These are phyloP conservation scores for Spodoptera frugiperda DNA, from an alignment of 1,140 invertebrate species.

Conservation along the genomic window DNA sequence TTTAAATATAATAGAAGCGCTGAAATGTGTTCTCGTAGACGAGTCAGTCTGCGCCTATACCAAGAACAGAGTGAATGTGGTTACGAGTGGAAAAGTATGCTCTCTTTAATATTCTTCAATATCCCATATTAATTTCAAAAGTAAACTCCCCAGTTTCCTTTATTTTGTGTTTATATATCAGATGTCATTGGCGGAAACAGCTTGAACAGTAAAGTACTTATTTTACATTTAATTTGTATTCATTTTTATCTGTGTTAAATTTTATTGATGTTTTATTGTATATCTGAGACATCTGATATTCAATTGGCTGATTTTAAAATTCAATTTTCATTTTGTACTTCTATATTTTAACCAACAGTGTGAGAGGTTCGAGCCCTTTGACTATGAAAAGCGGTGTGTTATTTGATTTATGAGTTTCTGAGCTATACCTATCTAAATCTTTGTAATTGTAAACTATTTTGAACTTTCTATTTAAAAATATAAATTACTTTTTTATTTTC, in stretches of 20 bases:
- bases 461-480: background rate
- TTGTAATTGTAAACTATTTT: conserved; percentile 1
- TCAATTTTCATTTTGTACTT: background rate
- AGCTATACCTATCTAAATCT: background rate
- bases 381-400: background rate
- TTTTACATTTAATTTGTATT: background rate
- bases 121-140: conserved; percentile 40
- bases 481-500: conserved; percentile 2
- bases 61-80: conserved; percentile 33
- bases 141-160: conserved; percentile 33
- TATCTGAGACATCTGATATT: conserved; percentile 54
- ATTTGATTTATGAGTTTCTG: background rate
- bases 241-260: background rate
- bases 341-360: background rate
- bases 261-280: background rate
- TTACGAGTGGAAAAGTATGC: conserved; percentile 39
- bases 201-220: background rate
- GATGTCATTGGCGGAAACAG: conserved; percentile 24
- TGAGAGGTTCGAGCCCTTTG: conserved; percentile 24
- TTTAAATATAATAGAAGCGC: conserved; percentile 33
- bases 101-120: conserved; percentile 41
- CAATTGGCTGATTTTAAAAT: conserved; percentile 57
- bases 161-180: conserved; percentile 41
- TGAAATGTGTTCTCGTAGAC: conserved; percentile 36
- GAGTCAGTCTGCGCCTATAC: conserved; percentile 27